Evolutionary conservation across 2,797 vertebrate species (phyloP).

Genomic region (Acropternis orthonyx): DNA sequence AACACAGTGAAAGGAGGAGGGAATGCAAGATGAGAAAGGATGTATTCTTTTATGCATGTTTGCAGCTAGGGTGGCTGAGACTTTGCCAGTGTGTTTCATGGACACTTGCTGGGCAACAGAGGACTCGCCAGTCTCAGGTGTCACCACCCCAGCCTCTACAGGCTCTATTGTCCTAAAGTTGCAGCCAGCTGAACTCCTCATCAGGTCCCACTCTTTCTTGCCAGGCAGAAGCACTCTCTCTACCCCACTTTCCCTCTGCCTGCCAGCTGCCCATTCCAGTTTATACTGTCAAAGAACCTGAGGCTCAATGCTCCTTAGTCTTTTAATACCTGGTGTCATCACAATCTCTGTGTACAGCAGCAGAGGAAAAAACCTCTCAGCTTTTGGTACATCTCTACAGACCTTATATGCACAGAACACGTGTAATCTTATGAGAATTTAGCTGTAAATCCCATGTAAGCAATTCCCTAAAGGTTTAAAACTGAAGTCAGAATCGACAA

Average conservation of each 20-base stretch:
- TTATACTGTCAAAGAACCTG: not conserved
- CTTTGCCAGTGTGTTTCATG: not conserved
- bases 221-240: not conserved
- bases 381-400: not conserved
- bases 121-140: not conserved
- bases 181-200: not conserved
- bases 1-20: not conserved
- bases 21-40: not conserved
- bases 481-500: not conserved
- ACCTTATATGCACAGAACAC: fast-evolving
- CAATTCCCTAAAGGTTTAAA: not conserved
- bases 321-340: not conserved
- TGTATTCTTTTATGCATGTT: not conserved
- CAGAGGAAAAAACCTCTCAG: not conserved
- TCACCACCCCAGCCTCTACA: not conserved
- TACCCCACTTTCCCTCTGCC: not conserved
- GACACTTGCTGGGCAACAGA: not conserved
- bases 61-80: not conserved
- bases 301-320: not conserved
- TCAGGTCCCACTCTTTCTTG: not conserved
- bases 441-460: not conserved
- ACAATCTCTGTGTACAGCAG: not conserved
- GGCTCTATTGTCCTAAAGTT: fast-evolving
- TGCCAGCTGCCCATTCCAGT: not conserved
- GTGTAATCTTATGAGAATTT: not conserved